These are phyloP conservation scores for Xiphophorus maculatus DNA, from an alignment of 2,113 vertebrate genomes.

Conservation along the genomic window DNA sequence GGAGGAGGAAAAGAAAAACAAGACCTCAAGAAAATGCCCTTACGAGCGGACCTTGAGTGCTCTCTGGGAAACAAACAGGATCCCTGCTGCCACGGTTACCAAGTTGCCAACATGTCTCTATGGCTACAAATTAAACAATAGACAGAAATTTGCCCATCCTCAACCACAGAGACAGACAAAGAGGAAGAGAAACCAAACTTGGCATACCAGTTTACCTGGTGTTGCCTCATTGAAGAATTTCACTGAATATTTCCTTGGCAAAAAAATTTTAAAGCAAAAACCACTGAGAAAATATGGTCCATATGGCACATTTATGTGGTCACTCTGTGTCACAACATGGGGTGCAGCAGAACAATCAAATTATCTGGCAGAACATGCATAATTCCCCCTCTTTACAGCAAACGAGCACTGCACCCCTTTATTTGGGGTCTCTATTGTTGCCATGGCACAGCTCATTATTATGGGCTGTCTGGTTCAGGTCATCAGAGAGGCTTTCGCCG, in stretches of 20 bases:
- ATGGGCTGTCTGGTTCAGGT: slow-evolving; percentile 78
- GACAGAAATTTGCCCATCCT: slow-evolving; percentile 63
- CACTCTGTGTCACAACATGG: slow-evolving; percentile 41
- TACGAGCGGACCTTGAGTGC: slow-evolving; percentile 66
- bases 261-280: slow-evolving; percentile 28
- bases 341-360: slow-evolving; percentile 48
- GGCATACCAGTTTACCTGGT: slow-evolving; percentile 39
- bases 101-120: slow-evolving; percentile 81
- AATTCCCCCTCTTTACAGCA: slow-evolving; percentile 61
- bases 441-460: slow-evolving; percentile 69
- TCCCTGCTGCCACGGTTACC: slow-evolving; percentile 74
- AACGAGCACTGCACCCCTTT: slow-evolving; percentile 52
- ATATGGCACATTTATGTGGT: slow-evolving; percentile 55
- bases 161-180: slow-evolving; percentile 60
- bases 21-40: slow-evolving; percentile 68
- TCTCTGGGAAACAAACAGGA: slow-evolving; percentile 72
- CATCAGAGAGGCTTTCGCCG: slow-evolving; percentile 76
- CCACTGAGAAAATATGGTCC: slow-evolving; percentile 29
- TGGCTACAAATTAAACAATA: slow-evolving; percentile 78
- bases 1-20: slow-evolving; percentile 27
- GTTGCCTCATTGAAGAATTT: slow-evolving; percentile 30
- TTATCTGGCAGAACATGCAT: slow-evolving; percentile 64
- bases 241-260: slow-evolving; percentile 29
- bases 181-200: slow-evolving; percentile 62
- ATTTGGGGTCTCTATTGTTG: slow-evolving; percentile 75